Evolutionary conservation across 2,113 vertebrate genomes (phyloP).

Genomic region (Gymnarchus niloticus): DNA sequence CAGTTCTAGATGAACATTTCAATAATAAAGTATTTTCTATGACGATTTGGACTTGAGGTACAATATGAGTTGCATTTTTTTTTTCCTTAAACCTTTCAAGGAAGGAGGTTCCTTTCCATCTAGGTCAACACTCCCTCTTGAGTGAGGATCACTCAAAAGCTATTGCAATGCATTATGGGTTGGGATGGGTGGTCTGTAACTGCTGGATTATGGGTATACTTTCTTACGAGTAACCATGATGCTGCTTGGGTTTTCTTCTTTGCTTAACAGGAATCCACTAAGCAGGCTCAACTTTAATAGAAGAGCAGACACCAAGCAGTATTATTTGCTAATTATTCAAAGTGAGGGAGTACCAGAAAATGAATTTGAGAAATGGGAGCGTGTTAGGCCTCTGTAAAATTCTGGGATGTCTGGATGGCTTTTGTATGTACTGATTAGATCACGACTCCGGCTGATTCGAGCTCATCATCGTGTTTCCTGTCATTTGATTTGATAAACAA

Average conservation of each 20-base stretch:
- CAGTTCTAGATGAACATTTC: background rate
- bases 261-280: slow-evolving; percentile 32
- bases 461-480: slow-evolving; percentile 49
- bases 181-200: too few relatives aligned
- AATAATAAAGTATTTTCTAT: background rate
- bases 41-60: too few relatives aligned
- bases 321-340: slow-evolving; percentile 48
- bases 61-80: too few relatives aligned
- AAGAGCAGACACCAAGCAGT: slow-evolving; percentile 47
- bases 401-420: slow-evolving; percentile 46
- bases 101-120: background rate
- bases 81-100: background rate
- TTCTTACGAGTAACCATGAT: too few relatives aligned
- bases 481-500: slow-evolving; percentile 56
- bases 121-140: slow-evolving; percentile 23
- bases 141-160: background rate
- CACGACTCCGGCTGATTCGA: slow-evolving; percentile 45
- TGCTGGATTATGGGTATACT: too few relatives aligned
- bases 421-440: slow-evolving; percentile 54
- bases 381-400: slow-evolving; percentile 38
- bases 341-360: slow-evolving; percentile 54
- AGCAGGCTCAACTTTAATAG: slow-evolving; percentile 43
- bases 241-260: slow-evolving; percentile 14
- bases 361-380: slow-evolving; percentile 50
- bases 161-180: background rate